Evolutionary conservation across 2,888 invertebrate genomes (phyloP).

Genomic region (Microplitis manilae): DNA sequence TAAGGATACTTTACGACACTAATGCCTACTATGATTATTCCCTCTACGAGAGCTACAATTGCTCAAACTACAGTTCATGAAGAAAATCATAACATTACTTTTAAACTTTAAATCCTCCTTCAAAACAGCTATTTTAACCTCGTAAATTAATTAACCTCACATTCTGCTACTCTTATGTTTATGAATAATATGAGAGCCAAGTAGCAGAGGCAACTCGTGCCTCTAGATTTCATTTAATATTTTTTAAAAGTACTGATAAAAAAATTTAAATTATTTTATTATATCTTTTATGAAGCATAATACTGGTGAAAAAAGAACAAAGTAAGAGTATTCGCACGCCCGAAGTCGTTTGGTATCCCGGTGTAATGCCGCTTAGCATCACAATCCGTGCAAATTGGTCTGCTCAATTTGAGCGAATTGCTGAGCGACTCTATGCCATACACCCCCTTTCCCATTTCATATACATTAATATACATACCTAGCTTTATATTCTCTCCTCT

Average conservation of each 20-base stretch:
- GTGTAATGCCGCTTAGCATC: slow-evolving; percentile 59
- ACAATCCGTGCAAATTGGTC: slow-evolving; percentile 65
- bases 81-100: slow-evolving; percentile 22
- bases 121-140: neutral
- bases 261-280: neutral
- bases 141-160: slow-evolving; percentile 4
- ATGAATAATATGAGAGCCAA: too few species aligned
- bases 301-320: slow-evolving; percentile 24
- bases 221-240: too few species aligned
- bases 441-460: neutral
- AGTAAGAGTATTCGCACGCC: slow-evolving; percentile 30
- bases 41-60: slow-evolving; percentile 15
- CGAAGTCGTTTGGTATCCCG: slow-evolving; percentile 41
- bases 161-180: neutral
- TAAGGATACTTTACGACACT: slow-evolving; percentile 41
- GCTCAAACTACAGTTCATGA: slow-evolving; percentile 18
- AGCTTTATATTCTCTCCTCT: slow-evolving; percentile 2
- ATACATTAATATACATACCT: neutral
- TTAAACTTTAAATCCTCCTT: neutral
- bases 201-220: too few species aligned
- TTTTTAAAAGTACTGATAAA: neutral
- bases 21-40: slow-evolving; percentile 38
- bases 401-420: slow-evolving; percentile 63
- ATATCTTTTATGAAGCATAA: slow-evolving; percentile 23
- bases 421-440: slow-evolving; percentile 39